These are phyloP conservation scores for Nymphalis io DNA, from an alignment of 1,140 invertebrate species.

Conservation along the genomic window DNA sequence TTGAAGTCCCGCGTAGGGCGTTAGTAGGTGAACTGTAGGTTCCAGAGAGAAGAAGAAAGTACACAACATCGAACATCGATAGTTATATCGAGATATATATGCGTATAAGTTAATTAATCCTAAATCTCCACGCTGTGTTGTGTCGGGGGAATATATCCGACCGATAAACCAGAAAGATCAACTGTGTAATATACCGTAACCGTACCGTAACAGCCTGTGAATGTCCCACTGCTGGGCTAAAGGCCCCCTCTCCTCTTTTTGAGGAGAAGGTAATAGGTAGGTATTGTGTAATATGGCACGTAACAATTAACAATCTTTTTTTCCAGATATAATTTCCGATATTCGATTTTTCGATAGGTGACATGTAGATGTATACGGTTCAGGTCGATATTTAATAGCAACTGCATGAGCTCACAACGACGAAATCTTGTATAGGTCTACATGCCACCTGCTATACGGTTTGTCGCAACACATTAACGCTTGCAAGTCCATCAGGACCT, in stretches of 20 bases:
- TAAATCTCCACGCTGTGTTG: not conserved
- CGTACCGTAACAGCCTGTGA: too few relatives aligned
- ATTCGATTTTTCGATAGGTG: not conserved
- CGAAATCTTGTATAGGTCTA: constrained; percentile 7
- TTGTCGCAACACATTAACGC: constrained; percentile 1
- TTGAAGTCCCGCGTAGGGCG: not conserved
- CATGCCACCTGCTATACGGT: not conserved
- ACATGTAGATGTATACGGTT: constrained; percentile 14
- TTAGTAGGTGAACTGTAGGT: constrained; percentile 7
- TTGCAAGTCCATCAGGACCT: not conserved
- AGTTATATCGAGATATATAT: not conserved
- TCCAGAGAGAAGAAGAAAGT: constrained; percentile 17
- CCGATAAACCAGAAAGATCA: too few relatives aligned
- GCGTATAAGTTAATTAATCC: constrained; percentile 15
- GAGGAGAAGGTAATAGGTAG: too few relatives aligned
- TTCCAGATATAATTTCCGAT: not conserved
- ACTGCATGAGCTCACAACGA: not conserved
- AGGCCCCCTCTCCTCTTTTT: too few relatives aligned
- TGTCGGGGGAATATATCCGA: too few relatives aligned
- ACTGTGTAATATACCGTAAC: too few relatives aligned
- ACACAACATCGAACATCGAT: too few relatives aligned
- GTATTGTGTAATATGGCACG: not conserved
- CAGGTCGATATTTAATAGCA: not conserved
- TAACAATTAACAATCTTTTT: not conserved
- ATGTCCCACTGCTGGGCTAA: too few relatives aligned